phyloP scores from a whole-genome alignment of 1,140 invertebrate genomes.

The Philopotamus ludificatus region DNA sequence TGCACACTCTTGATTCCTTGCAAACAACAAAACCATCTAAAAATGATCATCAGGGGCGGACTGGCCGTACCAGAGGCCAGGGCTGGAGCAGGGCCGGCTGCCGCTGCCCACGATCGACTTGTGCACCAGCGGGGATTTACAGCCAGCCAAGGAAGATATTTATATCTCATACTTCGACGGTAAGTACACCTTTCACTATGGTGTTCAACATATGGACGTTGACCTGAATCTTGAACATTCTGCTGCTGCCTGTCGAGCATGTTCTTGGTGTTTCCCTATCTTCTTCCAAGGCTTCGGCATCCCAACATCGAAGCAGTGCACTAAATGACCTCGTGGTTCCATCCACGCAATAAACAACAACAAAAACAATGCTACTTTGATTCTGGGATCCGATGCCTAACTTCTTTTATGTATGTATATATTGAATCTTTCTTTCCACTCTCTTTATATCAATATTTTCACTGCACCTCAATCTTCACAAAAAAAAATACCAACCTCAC shows the following conservation, averaged over 20 bases:
- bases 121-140: constrained; percentile 32
- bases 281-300: not conserved
- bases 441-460: not conserved
- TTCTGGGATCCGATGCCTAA: not conserved
- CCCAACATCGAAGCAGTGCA: too few relatives aligned
- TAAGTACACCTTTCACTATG: constrained; percentile 21
- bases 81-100: constrained; percentile 54
- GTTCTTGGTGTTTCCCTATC: constrained; percentile 16
- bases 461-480: not conserved
- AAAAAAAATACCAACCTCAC: too few relatives aligned
- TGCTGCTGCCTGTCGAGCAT: constrained; percentile 30
- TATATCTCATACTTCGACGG: constrained; percentile 38
- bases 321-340: too few relatives aligned
- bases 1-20: constrained; percentile 12
- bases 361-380: too few relatives aligned
- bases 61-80: constrained; percentile 57
- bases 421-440: not conserved
- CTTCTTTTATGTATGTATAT: not conserved
- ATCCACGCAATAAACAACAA: too few relatives aligned
- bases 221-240: constrained; percentile 5
- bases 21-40: constrained; percentile 29
- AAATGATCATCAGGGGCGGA: constrained; percentile 52
- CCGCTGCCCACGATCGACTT: constrained; percentile 43
- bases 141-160: constrained; percentile 30
- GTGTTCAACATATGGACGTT: constrained; percentile 12